Evolutionary conservation across 2,888 invertebrate species (phyloP).

Genomic region (Lithosia quadra): DNA sequence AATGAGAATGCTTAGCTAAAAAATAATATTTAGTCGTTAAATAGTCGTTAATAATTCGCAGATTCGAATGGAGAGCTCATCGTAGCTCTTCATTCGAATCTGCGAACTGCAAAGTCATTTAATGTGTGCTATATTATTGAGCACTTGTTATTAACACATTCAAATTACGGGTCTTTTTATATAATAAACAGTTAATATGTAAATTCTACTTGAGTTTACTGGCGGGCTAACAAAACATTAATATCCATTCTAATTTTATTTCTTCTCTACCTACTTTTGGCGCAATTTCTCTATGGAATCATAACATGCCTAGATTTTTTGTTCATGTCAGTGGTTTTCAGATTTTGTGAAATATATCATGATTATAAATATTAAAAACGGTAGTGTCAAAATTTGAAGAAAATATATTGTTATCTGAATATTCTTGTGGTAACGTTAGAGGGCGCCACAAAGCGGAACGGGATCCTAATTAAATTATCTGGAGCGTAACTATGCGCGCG

Average conservation of each 20-base stretch:
- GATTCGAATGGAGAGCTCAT: too few species aligned
- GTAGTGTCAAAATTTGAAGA: slow-evolving; percentile 38
- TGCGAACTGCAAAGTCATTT: too few species aligned
- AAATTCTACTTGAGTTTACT: background rate
- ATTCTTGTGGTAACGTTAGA: slow-evolving; percentile 77
- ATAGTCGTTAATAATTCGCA: too few species aligned
- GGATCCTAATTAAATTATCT: slow-evolving; percentile 84
- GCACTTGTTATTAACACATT: background rate
- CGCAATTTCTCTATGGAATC: background rate
- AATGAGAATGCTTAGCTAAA: background rate
- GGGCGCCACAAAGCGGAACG: slow-evolving; percentile 75
- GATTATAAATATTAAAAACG: slow-evolving; percentile 25
- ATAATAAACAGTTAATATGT: background rate
- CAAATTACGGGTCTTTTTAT: background rate
- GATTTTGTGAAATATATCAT: slow-evolving; percentile 5
- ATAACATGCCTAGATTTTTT: slow-evolving; percentile 4
- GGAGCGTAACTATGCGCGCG: slow-evolving; percentile 77
- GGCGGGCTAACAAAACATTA: background rate
- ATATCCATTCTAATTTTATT: background rate
- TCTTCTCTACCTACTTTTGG: background rate
- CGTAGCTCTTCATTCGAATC: too few species aligned
- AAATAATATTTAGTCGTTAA: background rate
- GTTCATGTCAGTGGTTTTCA: background rate
- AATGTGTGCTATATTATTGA: too few species aligned
- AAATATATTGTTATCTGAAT: slow-evolving; percentile 57